Evolutionary conservation across 2,797 vertebrate genomes (phyloP).

Genomic region (Echiichthys vipera): DNA sequence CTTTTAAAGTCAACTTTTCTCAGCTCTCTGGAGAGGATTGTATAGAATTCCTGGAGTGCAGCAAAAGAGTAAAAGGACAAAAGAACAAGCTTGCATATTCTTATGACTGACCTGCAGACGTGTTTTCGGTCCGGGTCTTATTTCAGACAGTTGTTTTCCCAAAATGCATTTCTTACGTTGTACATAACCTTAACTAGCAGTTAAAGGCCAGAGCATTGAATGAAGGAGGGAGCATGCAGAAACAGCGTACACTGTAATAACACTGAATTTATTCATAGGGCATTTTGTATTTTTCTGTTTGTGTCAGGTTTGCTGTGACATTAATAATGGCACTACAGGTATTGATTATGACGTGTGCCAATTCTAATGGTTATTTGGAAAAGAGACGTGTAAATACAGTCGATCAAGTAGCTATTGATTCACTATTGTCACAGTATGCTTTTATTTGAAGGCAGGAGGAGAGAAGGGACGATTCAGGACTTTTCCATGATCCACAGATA

Average conservation of each 20-base stretch:
- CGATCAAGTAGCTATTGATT: constrained; percentile 77
- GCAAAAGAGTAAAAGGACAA: constrained; percentile 42
- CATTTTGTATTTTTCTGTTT: constrained; percentile 83
- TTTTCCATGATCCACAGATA: constrained; percentile 86
- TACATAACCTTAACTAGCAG: constrained; percentile 76
- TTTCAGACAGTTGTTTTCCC: constrained; percentile 66
- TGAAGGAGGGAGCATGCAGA: constrained; percentile 84
- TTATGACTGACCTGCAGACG: constrained; percentile 59
- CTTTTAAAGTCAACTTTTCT: constrained; percentile 47
- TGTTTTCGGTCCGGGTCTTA: constrained; percentile 50
- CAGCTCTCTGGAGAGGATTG: constrained; percentile 53
- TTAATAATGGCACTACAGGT: constrained; percentile 81
- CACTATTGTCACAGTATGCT: constrained; percentile 80
- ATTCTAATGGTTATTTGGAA: constrained; percentile 75
- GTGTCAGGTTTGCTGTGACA: constrained; percentile 83
- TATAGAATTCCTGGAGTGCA: constrained; percentile 56
- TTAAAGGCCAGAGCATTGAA: constrained; percentile 80
- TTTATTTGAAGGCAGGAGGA: constrained; percentile 82
- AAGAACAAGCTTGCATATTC: constrained; percentile 39
- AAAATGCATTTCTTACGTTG: constrained; percentile 71
- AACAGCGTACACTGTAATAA: constrained; percentile 83
- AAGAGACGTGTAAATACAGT: constrained; percentile 80
- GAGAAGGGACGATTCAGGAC: constrained; percentile 84
- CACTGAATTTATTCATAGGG: constrained; percentile 84
- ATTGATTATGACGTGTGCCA: constrained; percentile 80